These are phyloP conservation scores for Dipus sagitta DNA, from an alignment of 2,797 vertebrate genomes.

Conservation along the genomic window DNA sequence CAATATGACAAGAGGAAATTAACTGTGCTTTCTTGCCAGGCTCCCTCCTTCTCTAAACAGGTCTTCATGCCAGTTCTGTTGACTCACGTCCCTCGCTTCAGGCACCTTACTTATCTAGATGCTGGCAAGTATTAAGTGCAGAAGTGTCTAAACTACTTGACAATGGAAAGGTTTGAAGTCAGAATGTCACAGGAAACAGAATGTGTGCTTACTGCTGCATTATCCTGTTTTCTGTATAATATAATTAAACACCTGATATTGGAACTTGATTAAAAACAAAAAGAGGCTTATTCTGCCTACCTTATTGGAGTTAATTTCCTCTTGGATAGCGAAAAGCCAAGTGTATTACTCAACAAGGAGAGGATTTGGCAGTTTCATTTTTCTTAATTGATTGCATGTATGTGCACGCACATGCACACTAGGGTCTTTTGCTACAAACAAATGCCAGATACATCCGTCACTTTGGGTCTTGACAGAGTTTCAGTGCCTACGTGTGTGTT, in stretches of 20 bases:
- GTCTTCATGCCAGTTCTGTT: background rate
- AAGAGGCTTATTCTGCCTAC: background rate
- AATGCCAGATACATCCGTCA: too few relatives aligned
- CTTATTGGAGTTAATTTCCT: too few relatives aligned
- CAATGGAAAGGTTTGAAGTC: background rate
- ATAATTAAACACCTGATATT: background rate
- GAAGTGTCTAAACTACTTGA: background rate
- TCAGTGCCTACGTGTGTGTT: background rate
- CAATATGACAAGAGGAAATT: conserved; percentile 7
- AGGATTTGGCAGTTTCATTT: background rate
- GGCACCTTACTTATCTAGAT: background rate
- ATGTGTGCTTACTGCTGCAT: background rate
- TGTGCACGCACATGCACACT: too few relatives aligned
- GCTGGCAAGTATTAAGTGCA: background rate
- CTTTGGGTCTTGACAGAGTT: background rate
- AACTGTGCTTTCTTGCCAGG: background rate
- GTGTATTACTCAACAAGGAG: background rate
- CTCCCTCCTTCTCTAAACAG: background rate
- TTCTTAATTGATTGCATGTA: too few relatives aligned
- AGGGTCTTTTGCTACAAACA: too few relatives aligned
- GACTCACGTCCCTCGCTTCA: background rate
- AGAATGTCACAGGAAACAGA: background rate
- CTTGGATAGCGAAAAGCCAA: background rate
- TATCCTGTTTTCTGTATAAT: background rate
- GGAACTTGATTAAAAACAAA: background rate